Evolutionary conservation across 2,888 invertebrate species (phyloP).

Genomic region (Caenorhabditis wallacei): DNA sequence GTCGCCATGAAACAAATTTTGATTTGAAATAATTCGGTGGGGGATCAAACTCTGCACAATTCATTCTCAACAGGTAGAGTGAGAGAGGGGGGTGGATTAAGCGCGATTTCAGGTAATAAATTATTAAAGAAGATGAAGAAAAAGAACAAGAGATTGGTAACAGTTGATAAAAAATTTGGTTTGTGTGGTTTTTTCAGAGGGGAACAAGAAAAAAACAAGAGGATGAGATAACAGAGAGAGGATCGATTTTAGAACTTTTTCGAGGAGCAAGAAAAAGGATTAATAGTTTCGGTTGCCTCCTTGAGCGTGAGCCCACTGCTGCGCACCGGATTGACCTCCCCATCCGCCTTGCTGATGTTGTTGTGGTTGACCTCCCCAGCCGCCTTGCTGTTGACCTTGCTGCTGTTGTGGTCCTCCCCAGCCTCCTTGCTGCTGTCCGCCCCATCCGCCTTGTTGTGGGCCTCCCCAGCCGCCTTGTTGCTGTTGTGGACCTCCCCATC

Average conservation of each 20-base stretch:
- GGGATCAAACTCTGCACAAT: not conserved
- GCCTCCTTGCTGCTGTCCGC: conserved; percentile 51
- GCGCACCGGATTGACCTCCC: conserved; percentile 70
- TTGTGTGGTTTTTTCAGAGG: not conserved
- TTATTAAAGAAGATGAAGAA: too few relatives aligned
- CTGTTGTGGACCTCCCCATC: conserved; percentile 42
- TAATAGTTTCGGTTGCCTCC: conserved; percentile 65
- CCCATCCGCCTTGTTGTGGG: conserved; percentile 39
- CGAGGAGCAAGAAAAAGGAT: not conserved
- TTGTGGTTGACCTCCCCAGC: conserved; percentile 59
- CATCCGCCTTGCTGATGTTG: conserved; percentile 66
- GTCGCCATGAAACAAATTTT: too few relatives aligned
- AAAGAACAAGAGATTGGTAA: too few relatives aligned
- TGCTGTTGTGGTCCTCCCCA: conserved; percentile 66
- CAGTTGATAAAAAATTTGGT: not conserved
- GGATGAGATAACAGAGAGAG: conserved; percentile 63
- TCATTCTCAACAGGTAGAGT: not conserved
- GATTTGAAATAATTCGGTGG: too few relatives aligned
- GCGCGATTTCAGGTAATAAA: too few relatives aligned
- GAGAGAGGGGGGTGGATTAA: not conserved
- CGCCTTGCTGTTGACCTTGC: conserved; percentile 55
- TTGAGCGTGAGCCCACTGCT: conserved; percentile 74
- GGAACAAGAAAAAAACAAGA: not conserved
- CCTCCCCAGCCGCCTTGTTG: conserved; percentile 63
- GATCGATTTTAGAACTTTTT: conserved; percentile 33